Percentiles rank a stretch among this genome's conserved stretches.
Conservation (phyloP, 2,113 vertebrate species). For the Amblyopsis rosae region DNA sequence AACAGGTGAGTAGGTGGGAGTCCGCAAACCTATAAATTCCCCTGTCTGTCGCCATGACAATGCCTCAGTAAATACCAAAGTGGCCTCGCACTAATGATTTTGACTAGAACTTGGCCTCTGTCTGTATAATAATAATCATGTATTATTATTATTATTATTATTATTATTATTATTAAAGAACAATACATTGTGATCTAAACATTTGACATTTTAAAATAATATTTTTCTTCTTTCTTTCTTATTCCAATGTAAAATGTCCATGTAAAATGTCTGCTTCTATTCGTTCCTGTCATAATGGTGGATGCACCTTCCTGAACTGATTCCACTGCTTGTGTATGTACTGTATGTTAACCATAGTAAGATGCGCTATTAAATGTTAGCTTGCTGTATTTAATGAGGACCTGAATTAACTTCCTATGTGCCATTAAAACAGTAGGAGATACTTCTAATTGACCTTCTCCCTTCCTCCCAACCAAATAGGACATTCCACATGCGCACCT, state of each 20-base stretch:
- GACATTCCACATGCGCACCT: slow-evolving; percentile 66
- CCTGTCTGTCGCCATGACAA: slow-evolving; percentile 40
- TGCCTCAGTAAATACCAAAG: slow-evolving; percentile 12
- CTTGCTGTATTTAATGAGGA: slow-evolving; percentile 59
- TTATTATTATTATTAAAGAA: too few species aligned
- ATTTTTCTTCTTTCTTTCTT: neutral
- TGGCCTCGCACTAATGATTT: slow-evolving; percentile 37
- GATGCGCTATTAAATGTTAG: neutral
- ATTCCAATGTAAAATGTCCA: neutral
- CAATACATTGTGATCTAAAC: neutral
- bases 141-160: neutral
- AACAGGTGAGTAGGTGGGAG: slow-evolving; percentile 65
- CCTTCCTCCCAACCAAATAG: slow-evolving; percentile 52
- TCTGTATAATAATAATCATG: neutral
- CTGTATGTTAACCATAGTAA: slow-evolving; percentile 2
- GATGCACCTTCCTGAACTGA: neutral
- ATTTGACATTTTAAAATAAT: neutral
- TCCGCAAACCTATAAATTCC: slow-evolving; percentile 44
- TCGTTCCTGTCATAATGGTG: neutral
- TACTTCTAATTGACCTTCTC: slow-evolving; percentile 45
- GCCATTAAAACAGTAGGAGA: slow-evolving; percentile 68
- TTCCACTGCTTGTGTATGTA: slow-evolving; percentile 15
- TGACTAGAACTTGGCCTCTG: slow-evolving; percentile 2
- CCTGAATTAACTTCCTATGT: slow-evolving; percentile 61
- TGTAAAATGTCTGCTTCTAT: neutral